Evolutionary conservation across 2,797 vertebrate genomes (phyloP), one percentile per base, ranked within the genome.

Genomic region (Picus viridis): DNA sequence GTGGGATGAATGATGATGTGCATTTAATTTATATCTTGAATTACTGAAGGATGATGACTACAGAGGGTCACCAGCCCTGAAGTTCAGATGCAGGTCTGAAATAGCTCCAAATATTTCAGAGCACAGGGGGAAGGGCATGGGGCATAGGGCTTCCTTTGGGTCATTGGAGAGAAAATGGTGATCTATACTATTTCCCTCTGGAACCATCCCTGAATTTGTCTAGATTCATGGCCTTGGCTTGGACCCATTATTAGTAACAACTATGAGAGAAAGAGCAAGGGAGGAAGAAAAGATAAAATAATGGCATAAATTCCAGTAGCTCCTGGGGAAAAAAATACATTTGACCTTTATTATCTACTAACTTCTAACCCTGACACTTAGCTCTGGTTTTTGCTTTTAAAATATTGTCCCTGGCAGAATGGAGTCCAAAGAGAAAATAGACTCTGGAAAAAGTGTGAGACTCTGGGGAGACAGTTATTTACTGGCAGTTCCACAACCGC

Each of bases 291-390:
- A 83, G 79, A 89, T 47, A 92, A 93, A 90, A 90, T 70, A 94
- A 96, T 34, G 54, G 53, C 67, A 70, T 58, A 39, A 90, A 86
- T 89, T 94, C 81, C 86, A 95, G 93, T 94, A 94, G 94, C 95
- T 94, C 34, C 73, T 86, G 73, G 86, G 39, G 18, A 47, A 89
- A 94, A 91, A 95, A 90, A 89, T n/a, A 47, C 2, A 22, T 78
- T 86, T 94, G 90, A 93, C 89, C 92, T 94, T 93, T 89, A 91
- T 68, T 82, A 88, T 88, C 77, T 91, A 68, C 68, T 91, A 34
- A 82, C 30, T 71, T 83, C 57, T 92, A 92, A 88, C 12, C 49
- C 70, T 84, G 76, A 83, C 6, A 12, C 45, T 88, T 76, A 68
- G 57, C 47, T 89, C 63, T 69, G 43, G 3, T 30, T 91, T 92